phyloP scores from a whole-genome alignment of 2,113 vertebrate genomes.

The Epinephelus moara region DNA sequence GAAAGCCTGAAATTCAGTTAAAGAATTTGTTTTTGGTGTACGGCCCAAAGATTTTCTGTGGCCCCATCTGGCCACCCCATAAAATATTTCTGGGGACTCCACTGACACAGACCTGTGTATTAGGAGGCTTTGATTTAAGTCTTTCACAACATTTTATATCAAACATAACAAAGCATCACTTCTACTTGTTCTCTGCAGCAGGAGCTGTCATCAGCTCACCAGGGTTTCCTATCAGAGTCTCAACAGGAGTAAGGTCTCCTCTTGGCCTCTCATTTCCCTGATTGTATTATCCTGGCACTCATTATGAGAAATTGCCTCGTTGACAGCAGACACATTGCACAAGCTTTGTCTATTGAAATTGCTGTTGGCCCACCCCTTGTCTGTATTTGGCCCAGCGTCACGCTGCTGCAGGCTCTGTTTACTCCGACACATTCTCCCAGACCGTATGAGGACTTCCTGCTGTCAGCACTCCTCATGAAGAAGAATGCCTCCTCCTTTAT shows the following conservation, averaged over 20 bases:
- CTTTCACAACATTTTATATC: not conserved
- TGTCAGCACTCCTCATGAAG: not conserved
- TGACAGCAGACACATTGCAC: not conserved
- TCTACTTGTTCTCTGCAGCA: not conserved
- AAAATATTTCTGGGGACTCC: too few relatives aligned
- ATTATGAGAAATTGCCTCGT: not conserved
- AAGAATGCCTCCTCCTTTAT: not conserved
- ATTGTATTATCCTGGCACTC: not conserved
- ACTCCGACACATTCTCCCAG: not conserved
- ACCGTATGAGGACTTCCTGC: constrained; percentile 21
- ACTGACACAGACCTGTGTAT: too few relatives aligned
- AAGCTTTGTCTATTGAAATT: not conserved
- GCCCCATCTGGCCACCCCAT: too few relatives aligned
- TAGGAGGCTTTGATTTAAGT: too few relatives aligned
- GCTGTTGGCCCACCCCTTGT: not conserved
- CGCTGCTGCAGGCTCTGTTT: not conserved
- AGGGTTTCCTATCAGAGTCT: not conserved
- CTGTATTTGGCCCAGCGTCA: constrained; percentile 11
- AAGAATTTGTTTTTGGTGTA: too few relatives aligned
- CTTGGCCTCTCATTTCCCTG: not conserved
- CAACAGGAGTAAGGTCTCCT: not conserved
- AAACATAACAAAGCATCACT: not conserved
- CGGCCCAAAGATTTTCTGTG: too few relatives aligned
- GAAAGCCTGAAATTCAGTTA: too few relatives aligned
- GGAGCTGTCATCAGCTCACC: not conserved